Conservation (phyloP, 2,888 invertebrate genomes). For the Tenthredo livida region DNA sequence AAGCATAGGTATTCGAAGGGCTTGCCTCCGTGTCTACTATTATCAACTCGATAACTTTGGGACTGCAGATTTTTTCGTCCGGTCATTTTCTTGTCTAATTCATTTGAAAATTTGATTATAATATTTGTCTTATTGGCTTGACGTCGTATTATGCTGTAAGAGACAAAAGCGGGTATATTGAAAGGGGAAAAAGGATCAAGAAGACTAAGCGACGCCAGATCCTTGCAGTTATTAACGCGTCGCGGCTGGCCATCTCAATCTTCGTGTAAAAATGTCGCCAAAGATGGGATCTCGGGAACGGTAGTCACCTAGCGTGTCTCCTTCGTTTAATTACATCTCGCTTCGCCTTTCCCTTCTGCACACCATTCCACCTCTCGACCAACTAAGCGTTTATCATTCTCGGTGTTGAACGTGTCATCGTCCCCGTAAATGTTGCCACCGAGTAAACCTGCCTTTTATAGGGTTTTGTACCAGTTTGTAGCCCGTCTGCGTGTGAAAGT, state of each 20-base stretch:
- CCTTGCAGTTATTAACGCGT: conserved; percentile 45
- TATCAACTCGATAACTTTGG: background rate
- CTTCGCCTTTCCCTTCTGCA: conserved; percentile 12
- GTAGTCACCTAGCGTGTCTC: conserved; percentile 45
- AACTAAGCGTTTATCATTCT: conserved; percentile 44
- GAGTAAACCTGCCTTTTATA: conserved; percentile 37
- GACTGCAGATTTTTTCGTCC: background rate
- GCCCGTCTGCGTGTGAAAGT: conserved; percentile 19
- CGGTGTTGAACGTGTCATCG: conserved; percentile 46
- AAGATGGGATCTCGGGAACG: conserved; percentile 49
- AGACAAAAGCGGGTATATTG: background rate
- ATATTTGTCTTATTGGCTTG: background rate
- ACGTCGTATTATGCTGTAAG: background rate
- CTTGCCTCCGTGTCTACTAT: conserved; percentile 13
- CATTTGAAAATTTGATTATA: background rate
- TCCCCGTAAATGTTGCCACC: conserved; percentile 49
- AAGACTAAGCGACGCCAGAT: conserved; percentile 6
- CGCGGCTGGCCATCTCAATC: conserved; percentile 21
- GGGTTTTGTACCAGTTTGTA: conserved; percentile 2
- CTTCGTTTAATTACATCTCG: conserved; percentile 49
- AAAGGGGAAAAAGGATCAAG: conserved; percentile 23
- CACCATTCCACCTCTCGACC: conserved; percentile 30
- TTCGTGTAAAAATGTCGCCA: conserved; percentile 39
- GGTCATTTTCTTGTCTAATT: background rate
- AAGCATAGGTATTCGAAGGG: conserved; percentile 28